Percentiles rank a stretch among this genome's conserved stretches.
These are phyloP conservation scores for Scolopax bukidnonensis DNA, from an alignment of 2,797 vertebrate genomes.

Conservation along the genomic window DNA sequence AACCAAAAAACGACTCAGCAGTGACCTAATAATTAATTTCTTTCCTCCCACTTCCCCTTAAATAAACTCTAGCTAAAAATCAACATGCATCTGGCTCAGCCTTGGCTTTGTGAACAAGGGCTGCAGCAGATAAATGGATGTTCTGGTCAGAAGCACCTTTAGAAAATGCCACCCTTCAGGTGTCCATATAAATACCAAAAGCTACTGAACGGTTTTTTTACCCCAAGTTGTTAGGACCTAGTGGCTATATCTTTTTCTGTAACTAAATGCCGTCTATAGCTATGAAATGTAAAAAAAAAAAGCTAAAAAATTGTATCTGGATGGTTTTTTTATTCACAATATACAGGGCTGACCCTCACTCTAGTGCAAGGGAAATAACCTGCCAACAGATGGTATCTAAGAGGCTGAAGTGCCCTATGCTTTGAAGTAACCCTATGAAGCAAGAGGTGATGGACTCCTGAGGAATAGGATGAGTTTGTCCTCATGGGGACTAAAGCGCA, in stretches of 20 bases:
- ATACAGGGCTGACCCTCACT: background rate
- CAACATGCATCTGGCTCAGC: background rate
- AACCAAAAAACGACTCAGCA: background rate
- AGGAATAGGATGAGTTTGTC: background rate
- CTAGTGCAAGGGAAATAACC: background rate
- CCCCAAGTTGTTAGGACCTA: rapidly evolving
- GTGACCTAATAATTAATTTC: conserved; percentile 27
- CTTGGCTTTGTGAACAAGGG: background rate
- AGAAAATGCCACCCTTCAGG: background rate
- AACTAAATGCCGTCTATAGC: background rate
- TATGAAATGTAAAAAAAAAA: background rate
- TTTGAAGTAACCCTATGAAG: background rate
- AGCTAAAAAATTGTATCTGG: background rate
- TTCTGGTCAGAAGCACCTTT: background rate
- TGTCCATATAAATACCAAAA: background rate
- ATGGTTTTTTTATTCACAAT: rapidly evolving
- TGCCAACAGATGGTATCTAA: background rate
- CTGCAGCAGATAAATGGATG: background rate
- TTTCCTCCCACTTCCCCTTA: background rate
- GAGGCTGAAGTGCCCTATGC: background rate
- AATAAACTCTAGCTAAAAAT: conserved; percentile 1
- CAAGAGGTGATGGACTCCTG: background rate
- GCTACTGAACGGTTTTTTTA: background rate
- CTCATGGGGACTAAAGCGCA: background rate
- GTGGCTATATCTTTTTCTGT: background rate